Conservation (phyloP, 2,113 vertebrate species). For the Tiliqua scincoides region DNA sequence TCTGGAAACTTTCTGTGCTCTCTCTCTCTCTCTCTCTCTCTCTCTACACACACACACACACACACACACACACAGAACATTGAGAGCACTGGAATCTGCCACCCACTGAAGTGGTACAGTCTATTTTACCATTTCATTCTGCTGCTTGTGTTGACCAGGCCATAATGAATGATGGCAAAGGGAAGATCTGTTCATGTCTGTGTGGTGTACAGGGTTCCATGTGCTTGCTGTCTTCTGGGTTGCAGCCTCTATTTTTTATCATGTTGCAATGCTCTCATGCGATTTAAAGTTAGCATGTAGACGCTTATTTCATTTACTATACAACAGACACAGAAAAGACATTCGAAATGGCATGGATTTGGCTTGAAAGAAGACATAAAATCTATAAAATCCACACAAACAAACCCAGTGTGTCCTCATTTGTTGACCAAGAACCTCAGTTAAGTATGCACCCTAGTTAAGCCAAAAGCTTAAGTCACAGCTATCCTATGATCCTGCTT, state of each 20-base stretch:
- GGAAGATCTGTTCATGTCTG: no score
- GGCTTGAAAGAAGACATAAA: not conserved
- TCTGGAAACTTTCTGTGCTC: no score
- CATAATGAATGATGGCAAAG: fast-evolving
- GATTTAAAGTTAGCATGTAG: not conserved
- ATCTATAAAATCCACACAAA: no score
- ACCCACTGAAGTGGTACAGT: no score
- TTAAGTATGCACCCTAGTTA: not conserved
- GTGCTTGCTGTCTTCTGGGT: not conserved
- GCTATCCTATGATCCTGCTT: not conserved
- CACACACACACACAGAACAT: no score
- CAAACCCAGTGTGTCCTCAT: not conserved
- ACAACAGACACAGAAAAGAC: not conserved
- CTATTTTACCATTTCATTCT: no score
- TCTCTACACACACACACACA: no score
- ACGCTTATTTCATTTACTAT: not conserved
- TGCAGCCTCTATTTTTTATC: not conserved
- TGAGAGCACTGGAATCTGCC: no score
- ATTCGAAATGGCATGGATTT: not conserved
- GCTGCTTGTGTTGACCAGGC: not conserved
- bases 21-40: no score
- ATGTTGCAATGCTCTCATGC: fast-evolving
- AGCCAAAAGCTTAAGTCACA: not conserved
- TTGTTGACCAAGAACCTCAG: not conserved
- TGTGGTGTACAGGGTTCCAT: no score